Evolutionary conservation across 2,797 vertebrate species (phyloP), one percentile per base, ranked within the genome.

Genomic region (Alfaro cultratus): DNA sequence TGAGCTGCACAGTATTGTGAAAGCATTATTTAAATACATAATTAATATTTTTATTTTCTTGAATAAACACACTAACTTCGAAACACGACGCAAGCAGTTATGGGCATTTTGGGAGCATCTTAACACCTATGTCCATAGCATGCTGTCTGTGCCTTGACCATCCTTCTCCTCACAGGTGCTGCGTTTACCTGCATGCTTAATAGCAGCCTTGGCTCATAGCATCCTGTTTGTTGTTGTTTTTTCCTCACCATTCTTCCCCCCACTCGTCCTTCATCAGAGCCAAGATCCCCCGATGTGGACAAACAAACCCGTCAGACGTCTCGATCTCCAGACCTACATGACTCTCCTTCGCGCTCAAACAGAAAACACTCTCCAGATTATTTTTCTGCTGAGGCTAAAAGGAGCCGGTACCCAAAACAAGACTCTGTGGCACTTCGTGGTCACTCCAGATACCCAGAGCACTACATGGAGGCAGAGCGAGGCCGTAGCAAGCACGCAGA

Each of bases 361-460:
- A 86, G 26, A 2, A 89, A 93, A 76, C 15, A 53, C 75, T 93
- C 94, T 64, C 93, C 93, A 53, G 94, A 95, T 75, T 90, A 86
- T 60, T 85, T 73, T 76, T 91, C 90, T 11, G 46, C 91, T 89
- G 97, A 97, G 85, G 92, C 93, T 51, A 93, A 92, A 87, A 86
- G 90, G 89, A 94, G 89, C 90, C 95, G 95, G 80, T 87, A 94
- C 85, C 93, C 96, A 71, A 96, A 91, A 87, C 90, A 92, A 29
- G 92, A 94, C 60, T 84, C 91, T 23, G 87, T 70, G 13, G 71
- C 90, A 29, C 89, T 86, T 70, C 85, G 82, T 43, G 79, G 84
- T 72, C 88, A 1, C 34, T 87, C 86, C 80, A 96, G 90, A 85
- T 82, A 93, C 83, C 85, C 94, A 5, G 92, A 95, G 45, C 87